phyloP scores from a whole-genome alignment of 2,113 vertebrate genomes.

The Etheostoma spectabile region DNA sequence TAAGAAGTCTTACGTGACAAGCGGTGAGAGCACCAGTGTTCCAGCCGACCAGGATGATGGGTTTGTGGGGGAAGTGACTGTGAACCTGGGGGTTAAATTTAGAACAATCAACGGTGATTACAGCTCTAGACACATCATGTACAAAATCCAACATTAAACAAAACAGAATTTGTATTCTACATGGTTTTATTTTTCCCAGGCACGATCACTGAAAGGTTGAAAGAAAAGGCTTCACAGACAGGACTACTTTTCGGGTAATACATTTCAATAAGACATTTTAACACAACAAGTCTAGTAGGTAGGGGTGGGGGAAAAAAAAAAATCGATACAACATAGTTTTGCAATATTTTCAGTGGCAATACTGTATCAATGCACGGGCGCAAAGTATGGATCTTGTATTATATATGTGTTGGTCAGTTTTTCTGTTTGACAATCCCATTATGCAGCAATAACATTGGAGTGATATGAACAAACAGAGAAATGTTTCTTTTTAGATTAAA shows the following conservation, averaged over 20 bases:
- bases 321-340: no score
- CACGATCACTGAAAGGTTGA: neutral
- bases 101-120: constrained; percentile 28
- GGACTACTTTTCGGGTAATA: neutral
- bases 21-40: constrained; percentile 95
- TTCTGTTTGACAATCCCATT: no score
- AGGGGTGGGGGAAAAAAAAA: no score
- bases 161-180: neutral
- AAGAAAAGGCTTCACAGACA: neutral
- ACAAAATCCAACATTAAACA: neutral
- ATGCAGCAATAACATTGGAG: no score
- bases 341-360: no score
- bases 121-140: neutral
- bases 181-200: neutral
- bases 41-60: constrained; percentile 96
- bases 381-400: no score
- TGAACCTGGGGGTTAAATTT: constrained; percentile 86
- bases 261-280: neutral
- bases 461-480: no score
- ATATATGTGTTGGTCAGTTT: no score
- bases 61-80: constrained; percentile 96
- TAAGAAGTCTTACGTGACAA: constrained; percentile 90
- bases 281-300: neutral
- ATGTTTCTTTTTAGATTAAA: no score
- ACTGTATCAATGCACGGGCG: no score